Base-by-base conservation (phyloP, 2,888 invertebrate genomes). In the Pomacea canaliculata region DNA sequence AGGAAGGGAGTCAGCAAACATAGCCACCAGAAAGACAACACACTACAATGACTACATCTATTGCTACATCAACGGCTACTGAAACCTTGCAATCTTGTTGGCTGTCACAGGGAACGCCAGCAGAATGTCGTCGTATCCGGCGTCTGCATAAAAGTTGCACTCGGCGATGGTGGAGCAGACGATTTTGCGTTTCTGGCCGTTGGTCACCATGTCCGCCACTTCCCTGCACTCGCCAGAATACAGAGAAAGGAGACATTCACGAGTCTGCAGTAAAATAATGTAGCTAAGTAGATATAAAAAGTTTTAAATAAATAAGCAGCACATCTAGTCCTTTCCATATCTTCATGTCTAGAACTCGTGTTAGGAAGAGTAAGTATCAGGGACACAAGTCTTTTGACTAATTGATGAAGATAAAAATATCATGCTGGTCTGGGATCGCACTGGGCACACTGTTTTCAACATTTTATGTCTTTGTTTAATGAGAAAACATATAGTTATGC, bases 41-140 rank as follows among this genome's bases (percentile, higher is more conserved):
- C 23, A 23, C 23, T 23, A 23, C 23, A 37, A 37, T 5, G 4
- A 37, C 37, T 37, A 1, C 37, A 37, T 37, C 37, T 37, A 37
- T 37, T 37, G 37, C 5, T 5, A 37, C 5, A 37, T 37, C 5
- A 37, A 37, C 37, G 37, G 37, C 37, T 37, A 37, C 37, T 23
- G 5, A 37, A 37, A 89, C 89, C 86, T 84, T n/a, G 79, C 72
- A 16, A 87, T 77, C 79, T 85, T 89, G 68, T 85, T 82, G 56
- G 80, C 80, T n/a, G 88, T 85, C 51, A 91, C 83, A 3, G 89
- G 88, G 71, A 79, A 82, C 1, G 85, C 89, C 75, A 83, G 88
- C 16, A 91, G 81, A 69, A 91, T 90, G 80, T 91, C 91, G 71
- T 91, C 90, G 81, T 88, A 91, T n/a, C 90, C 90, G 78, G 82